Conservation (phyloP, 1,140 invertebrate species). For the Theocolax elegans region DNA sequence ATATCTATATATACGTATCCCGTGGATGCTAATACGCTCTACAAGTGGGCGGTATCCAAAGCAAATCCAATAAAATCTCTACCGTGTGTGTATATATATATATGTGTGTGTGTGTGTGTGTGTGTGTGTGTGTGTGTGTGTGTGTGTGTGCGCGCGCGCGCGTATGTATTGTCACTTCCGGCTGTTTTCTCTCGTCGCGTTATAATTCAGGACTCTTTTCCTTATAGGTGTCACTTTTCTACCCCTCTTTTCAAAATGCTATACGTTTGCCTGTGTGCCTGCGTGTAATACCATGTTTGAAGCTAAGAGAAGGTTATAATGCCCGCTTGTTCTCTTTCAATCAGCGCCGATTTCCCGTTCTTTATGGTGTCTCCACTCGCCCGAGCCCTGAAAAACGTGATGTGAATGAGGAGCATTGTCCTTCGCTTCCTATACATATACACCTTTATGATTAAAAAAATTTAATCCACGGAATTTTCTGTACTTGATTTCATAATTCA, state of each 20-base stretch:
- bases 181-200: constrained; percentile 11
- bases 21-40: constrained; percentile 52
- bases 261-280: not conserved
- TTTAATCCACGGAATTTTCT: too few species aligned
- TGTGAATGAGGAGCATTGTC: too few species aligned
- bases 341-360: constrained; percentile 18
- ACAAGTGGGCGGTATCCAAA: constrained; percentile 56
- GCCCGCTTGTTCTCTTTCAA: constrained; percentile 8
- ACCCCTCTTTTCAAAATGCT: not conserved
- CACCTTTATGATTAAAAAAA: too few species aligned
- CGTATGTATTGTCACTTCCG: too few species aligned
- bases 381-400: too few species aligned
- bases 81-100: constrained; percentile 10
- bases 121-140: too few species aligned
- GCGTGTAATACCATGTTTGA: constrained; percentile 2
- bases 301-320: constrained; percentile 19
- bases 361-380: not conserved
- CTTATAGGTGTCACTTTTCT: not conserved
- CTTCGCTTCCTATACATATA: too few species aligned
- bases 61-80: constrained; percentile 61
- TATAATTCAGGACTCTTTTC: constrained; percentile 27
- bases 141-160: too few species aligned
- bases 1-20: too few species aligned
- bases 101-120: too few species aligned
- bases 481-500: too few species aligned